Conservation (phyloP, 2,797 vertebrate species). For the Diglossa cyanea region DNA sequence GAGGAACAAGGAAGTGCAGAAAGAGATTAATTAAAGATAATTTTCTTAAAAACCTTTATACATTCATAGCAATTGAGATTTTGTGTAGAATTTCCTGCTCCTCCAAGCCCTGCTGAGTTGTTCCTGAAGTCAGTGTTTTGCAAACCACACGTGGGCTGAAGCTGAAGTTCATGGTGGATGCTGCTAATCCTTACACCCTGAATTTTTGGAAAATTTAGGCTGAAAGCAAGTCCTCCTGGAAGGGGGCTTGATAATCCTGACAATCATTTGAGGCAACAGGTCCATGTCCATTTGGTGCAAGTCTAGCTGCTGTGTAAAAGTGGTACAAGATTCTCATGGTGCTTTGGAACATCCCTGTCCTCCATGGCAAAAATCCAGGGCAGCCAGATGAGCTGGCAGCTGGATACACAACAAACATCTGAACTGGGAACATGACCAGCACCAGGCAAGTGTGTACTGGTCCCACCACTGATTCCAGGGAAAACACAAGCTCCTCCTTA, state of each 20-base stretch:
- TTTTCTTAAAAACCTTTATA: not conserved
- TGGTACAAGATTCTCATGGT: accelerated
- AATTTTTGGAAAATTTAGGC: not conserved
- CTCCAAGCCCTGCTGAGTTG: not conserved
- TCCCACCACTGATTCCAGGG: not conserved
- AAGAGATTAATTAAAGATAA: not conserved
- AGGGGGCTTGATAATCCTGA: not conserved
- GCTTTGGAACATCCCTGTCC: not conserved
- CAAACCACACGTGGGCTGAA: not conserved
- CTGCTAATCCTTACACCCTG: not conserved
- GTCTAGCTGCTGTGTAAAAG: not conserved
- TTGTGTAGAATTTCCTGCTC: not conserved
- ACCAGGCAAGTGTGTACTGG: not conserved
- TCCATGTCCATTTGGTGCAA: not conserved
- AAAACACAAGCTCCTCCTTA: not conserved
- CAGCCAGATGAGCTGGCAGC: not conserved
- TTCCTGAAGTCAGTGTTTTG: not conserved
- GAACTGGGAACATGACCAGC: not conserved
- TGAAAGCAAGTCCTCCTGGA: not conserved
- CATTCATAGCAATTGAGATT: not conserved
- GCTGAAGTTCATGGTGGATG: not conserved
- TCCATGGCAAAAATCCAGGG: not conserved
- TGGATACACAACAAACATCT: not conserved
- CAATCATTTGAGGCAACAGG: not conserved
- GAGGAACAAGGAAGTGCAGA: not conserved